A percentile compares a stretch with the other conserved stretches of the same genome.
These are phyloP conservation scores for Parthenolecanium corni DNA, from an alignment of 2,888 invertebrate species.

Conservation along the genomic window DNA sequence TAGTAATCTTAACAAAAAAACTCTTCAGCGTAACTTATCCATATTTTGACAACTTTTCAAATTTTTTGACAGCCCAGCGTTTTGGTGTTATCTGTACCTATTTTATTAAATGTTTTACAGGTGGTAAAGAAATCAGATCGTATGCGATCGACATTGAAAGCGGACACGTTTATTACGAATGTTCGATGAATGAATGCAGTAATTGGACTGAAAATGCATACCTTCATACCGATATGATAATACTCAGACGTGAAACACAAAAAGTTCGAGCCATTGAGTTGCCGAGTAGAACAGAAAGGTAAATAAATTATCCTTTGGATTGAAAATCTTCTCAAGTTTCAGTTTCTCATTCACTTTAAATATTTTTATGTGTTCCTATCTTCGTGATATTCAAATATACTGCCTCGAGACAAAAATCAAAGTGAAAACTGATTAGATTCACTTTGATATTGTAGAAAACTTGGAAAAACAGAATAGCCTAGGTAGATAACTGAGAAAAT, in stretches of 20 bases:
- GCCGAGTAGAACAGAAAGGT: constrained; percentile 72
- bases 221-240: constrained; percentile 46
- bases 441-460: no score
- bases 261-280: constrained; percentile 85
- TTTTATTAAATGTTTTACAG: constrained; percentile 40
- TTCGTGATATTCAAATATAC: neutral
- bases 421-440: no score
- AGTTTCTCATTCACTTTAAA: neutral
- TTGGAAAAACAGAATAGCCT: no score
- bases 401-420: no score
- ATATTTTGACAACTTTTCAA: no score
- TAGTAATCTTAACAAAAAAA: no score
- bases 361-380: neutral
- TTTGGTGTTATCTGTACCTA: no score
- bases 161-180: constrained; percentile 63
- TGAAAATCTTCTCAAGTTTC: neutral
- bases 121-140: constrained; percentile 75
- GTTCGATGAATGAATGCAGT: constrained; percentile 59
- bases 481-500: no score
- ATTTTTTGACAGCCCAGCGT: no score
- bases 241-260: constrained; percentile 70
- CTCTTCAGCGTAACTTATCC: no score
- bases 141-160: constrained; percentile 70
- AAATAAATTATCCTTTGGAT: constrained; percentile 12
- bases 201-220: constrained; percentile 49